Evolutionary conservation across 2,113 vertebrate species (phyloP).

Genomic region (Ariopsis seemanni): DNA sequence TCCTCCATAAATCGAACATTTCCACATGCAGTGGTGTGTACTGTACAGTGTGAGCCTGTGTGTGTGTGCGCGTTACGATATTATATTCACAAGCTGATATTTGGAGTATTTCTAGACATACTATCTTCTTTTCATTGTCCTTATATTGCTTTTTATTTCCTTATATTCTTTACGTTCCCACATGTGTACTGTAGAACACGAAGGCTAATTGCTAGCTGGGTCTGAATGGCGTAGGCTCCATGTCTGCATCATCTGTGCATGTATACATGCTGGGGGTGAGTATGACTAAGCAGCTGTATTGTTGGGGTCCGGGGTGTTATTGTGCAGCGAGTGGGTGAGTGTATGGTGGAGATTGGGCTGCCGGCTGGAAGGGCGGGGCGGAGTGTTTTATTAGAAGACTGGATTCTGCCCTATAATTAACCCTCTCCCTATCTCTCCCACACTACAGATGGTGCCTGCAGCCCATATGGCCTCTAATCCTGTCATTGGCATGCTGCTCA

Average conservation of each 20-base stretch:
- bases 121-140: neutral
- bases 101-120: neutral
- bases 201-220: constrained; percentile 24
- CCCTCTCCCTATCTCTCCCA: constrained; percentile 78
- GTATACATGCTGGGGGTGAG: constrained; percentile 25
- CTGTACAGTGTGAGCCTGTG: neutral
- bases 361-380: constrained; percentile 55
- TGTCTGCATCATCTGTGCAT: constrained; percentile 37
- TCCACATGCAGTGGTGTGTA: neutral
- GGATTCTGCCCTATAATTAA: constrained; percentile 79
- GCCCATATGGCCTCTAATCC: constrained; percentile 83
- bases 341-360: constrained; percentile 68
- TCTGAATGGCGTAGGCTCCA: constrained; percentile 8
- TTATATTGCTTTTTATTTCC: neutral
- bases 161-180: neutral
- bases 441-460: constrained; percentile 79
- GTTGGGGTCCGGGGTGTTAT: constrained; percentile 56
- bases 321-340: constrained; percentile 64
- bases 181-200: neutral
- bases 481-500: constrained; percentile 78
- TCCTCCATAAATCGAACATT: neutral
- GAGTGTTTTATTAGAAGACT: constrained; percentile 69
- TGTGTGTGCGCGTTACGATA: neutral
- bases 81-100: neutral
- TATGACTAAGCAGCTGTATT: constrained; percentile 59